Evolutionary conservation across 2,113 vertebrate species (phyloP).

Genomic region (Vombatus ursinus): DNA sequence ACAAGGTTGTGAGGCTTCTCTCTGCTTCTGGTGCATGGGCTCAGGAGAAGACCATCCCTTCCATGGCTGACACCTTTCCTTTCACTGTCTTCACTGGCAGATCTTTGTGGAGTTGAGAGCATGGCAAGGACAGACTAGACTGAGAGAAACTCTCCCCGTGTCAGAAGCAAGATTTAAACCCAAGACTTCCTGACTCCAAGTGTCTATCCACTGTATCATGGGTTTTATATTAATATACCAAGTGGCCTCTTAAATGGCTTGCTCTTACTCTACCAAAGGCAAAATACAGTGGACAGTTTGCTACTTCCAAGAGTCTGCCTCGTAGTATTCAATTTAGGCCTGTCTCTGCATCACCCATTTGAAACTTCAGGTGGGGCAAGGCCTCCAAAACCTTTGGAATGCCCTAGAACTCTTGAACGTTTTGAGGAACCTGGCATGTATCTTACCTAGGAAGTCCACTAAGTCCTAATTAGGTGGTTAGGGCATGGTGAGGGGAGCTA

Average conservation of each 20-base stretch:
- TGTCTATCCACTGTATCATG: background rate
- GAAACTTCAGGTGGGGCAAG: background rate
- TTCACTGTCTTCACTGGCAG: background rate
- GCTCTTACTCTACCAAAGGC: background rate
- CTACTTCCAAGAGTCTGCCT: background rate
- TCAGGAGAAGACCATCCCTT: background rate
- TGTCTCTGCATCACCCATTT: background rate
- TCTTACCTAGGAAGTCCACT: conserved; percentile 13
- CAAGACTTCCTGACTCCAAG: background rate
- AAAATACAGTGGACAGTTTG: background rate
- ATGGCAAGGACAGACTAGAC: background rate
- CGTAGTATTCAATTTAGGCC: background rate
- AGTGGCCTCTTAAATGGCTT: background rate
- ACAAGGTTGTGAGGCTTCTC: background rate
- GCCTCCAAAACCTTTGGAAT: background rate
- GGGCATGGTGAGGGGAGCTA: background rate
- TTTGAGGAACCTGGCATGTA: conserved; percentile 6
- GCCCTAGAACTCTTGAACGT: conserved; percentile 2
- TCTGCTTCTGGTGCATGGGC: too few species aligned
- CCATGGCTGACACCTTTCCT: background rate
- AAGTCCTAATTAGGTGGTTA: background rate
- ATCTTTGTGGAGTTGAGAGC: background rate
- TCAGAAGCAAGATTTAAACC: background rate
- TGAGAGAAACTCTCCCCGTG: too few species aligned
- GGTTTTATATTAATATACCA: background rate